Evolutionary conservation across 2,797 vertebrate species (phyloP), one percentile per base, ranked within the genome.

Genomic region (Takifugu ocellatus): DNA sequence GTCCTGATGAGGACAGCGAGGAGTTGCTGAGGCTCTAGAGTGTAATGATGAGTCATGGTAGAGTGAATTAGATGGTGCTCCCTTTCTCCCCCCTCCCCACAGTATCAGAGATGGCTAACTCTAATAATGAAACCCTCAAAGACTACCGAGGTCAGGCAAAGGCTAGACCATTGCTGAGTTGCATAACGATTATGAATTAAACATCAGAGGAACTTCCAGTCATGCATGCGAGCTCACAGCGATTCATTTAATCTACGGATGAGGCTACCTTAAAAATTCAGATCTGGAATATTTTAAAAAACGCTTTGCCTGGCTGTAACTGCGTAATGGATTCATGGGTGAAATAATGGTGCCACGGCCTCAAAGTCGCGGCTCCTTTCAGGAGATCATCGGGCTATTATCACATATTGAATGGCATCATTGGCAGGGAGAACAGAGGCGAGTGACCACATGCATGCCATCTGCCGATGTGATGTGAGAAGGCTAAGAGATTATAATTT

Each of bases 21-120:
- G 77, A 79, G 82, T 69, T 73, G 78, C 68, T 80, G 83, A 72
- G 69, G 82, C 79, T 83, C 75, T 63, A 51, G 72, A 79, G 79
- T 76, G 79, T 72, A 85, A 80, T 81, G 83, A 84, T 88, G 87
- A 88, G 88, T 90, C 88, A 88, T 83, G 76, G 70, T 78, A 71
- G 78, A 84, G 76, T 79, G 73, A 85, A 82, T 85, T 88, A 86
- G 64, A 70, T 64, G 27, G 51, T 54, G 72, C 65, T 60, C 63
- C 63, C 67, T 66, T 72, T 82, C 27, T 75, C 66, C 55, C 75
- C 66, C 53, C 74, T 62, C 53, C 75, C 66, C 49, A 60, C 81
- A 60, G 70, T 59, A 71, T 75, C 42, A n/a, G 54, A 73, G 81
- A 82, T 77, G 67, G 70, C 78, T 72, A 80, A 85, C 64, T 79